These are phyloP conservation scores for Hemithea aestivaria DNA, from an alignment of 2,888 invertebrate species.

Conservation along the genomic window DNA sequence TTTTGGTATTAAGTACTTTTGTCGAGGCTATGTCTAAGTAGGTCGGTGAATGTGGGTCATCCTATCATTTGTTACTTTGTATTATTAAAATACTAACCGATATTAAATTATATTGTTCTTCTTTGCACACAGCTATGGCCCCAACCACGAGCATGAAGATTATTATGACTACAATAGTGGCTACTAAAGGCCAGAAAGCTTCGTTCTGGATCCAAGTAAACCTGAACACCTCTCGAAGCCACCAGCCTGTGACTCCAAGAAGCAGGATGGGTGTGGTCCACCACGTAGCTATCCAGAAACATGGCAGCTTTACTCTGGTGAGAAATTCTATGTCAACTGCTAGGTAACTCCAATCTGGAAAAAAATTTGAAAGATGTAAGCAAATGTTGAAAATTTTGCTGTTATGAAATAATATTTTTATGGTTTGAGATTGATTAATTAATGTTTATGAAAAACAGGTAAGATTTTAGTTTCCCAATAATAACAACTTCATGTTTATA, in stretches of 20 bases:
- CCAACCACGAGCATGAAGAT: constrained; percentile 60
- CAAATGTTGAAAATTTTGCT: too few relatives aligned
- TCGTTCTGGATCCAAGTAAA: constrained; percentile 43
- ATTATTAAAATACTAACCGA: constrained; percentile 44
- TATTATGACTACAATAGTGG: constrained; percentile 50
- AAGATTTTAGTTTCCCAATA: too few relatives aligned
- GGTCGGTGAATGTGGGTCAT: too few relatives aligned
- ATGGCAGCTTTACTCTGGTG: constrained; percentile 57
- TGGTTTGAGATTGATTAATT: too few relatives aligned
- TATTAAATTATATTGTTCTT: constrained; percentile 68
- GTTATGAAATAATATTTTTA: too few relatives aligned
- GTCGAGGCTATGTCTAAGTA: too few relatives aligned
- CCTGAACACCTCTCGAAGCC: constrained; percentile 54
- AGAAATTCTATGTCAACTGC: constrained; percentile 66
- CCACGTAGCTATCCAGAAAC: constrained; percentile 60
- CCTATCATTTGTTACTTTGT: too few relatives aligned
- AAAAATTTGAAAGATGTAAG: too few relatives aligned
- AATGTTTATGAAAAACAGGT: too few relatives aligned
- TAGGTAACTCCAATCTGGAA: constrained; percentile 65
- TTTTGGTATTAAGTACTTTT: background rate
- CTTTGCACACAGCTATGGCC: constrained; percentile 63
- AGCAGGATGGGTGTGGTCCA: constrained; percentile 56
- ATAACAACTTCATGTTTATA: too few relatives aligned
- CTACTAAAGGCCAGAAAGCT: constrained; percentile 60
- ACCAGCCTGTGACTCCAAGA: constrained; percentile 63